Conservation (phyloP, 2,888 invertebrate genomes). For the Kryphioiulus occultus region DNA sequence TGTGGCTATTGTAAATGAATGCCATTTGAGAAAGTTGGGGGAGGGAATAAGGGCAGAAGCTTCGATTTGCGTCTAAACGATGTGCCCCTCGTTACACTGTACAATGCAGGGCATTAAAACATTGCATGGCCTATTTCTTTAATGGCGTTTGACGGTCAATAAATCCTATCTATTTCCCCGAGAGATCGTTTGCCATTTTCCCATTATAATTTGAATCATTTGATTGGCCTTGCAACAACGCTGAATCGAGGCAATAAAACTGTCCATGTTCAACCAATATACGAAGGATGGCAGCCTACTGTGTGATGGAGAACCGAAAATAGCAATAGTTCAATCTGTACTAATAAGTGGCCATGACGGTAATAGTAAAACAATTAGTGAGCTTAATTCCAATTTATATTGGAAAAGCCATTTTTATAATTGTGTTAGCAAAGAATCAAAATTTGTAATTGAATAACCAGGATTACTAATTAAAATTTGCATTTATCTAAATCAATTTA, state of each 20-base stretch:
- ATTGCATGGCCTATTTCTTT: constrained; percentile 47
- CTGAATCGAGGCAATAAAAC: constrained; percentile 47
- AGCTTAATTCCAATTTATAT: no score
- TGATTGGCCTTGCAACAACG: constrained; percentile 39
- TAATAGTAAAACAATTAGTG: no score
- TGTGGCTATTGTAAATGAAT: constrained; percentile 15
- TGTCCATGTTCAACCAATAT: constrained; percentile 23
- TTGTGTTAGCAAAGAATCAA: no score
- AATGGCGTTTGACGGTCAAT: constrained; percentile 50
- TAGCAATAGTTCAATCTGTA: neutral
- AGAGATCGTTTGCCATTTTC: constrained; percentile 48
- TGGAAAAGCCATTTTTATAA: no score
- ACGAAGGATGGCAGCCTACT: neutral
- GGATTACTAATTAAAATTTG: no score
- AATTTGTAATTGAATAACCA: no score
- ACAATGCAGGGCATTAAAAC: constrained; percentile 20
- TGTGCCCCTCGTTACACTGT: neutral
- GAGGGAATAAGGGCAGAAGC: neutral
- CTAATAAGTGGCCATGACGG: no score
- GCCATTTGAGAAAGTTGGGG: neutral
- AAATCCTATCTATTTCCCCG: constrained; percentile 42
- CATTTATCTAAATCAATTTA: no score
- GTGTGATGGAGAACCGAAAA: neutral
- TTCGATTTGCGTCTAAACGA: constrained; percentile 27
- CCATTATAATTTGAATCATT: constrained; percentile 51